Evolutionary conservation across 2,797 vertebrate species (phyloP).

Genomic region (Sebastes diaconus): DNA sequence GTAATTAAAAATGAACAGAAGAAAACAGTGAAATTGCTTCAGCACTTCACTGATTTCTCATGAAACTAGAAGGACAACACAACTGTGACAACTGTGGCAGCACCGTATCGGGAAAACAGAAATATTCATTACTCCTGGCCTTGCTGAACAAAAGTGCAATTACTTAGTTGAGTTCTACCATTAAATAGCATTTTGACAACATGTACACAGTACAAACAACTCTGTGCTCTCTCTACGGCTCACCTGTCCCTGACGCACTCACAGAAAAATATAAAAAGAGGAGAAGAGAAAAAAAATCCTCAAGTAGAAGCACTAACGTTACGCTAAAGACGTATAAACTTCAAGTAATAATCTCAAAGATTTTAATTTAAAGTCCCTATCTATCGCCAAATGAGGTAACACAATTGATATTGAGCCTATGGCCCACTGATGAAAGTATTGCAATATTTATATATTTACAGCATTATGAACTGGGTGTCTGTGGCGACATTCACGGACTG

Average conservation of each 20-base stretch:
- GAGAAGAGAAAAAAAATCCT: not conserved
- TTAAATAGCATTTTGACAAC: not conserved
- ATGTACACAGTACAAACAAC: not conserved
- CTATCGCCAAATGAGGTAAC: too few relatives aligned
- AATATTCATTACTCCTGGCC: not conserved
- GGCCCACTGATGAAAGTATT: too few relatives aligned
- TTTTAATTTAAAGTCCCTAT: too few relatives aligned
- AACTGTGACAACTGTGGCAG: not conserved
- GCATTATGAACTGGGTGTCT: too few relatives aligned
- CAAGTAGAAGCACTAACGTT: not conserved
- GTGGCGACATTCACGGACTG: too few relatives aligned
- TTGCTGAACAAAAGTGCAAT: constrained; percentile 2
- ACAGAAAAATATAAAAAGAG: not conserved
- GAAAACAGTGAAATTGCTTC: not conserved
- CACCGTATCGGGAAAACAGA: not conserved
- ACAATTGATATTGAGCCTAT: too few relatives aligned
- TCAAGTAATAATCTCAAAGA: not conserved
- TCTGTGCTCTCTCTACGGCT: not conserved
- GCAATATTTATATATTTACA: too few relatives aligned
- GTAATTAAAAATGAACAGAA: not conserved
- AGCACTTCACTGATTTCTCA: too few relatives aligned
- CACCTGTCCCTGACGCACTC: not conserved
- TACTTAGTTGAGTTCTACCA: not conserved
- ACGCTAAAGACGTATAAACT: not conserved
- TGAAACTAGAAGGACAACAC: not conserved